Evolutionary conservation across 1,140 invertebrate species (phyloP), one percentile per base, ranked within the genome.

Genomic region (Cherax destructor): DNA sequence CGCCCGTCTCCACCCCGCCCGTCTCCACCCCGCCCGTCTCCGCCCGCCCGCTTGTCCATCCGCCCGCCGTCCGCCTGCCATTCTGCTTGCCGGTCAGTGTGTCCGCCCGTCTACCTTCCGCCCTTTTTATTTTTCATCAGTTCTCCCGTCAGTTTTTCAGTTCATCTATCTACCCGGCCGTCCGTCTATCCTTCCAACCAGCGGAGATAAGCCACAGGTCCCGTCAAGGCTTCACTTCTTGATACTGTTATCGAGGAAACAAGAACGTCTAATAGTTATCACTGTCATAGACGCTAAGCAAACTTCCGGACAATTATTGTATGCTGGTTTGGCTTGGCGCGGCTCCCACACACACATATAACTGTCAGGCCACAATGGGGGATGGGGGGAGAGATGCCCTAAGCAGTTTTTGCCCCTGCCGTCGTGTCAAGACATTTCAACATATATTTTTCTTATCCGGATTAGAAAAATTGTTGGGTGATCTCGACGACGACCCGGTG

Each of bases 401-500:
- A 74, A 30, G 41, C 49, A 50, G 52, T 87, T 87, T 74, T 87
- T 87, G 56, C 85, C 50, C 76, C 4, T 24, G 18, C 52, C 56
- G 49, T 59, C 85, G 85, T 87, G 85, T 87, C 85, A 79, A 87
- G 69, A n/a, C 85, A 87, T 87, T 87, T 87, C 85, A 78, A 87
- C 85, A 87, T 76, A 87, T 87, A 87, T 87, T 87, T 87, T 87
- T 87, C 85, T 78, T 87, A 74, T 87, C 76, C 49, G 85, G 52
- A 76, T 87, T 87, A 79, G 76, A 87, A 50, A 87, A 87, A 87
- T 87, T 87, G 69, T 65, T 52, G 7, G 69, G 18, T 61, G 72
- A 65, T 69, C 21, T 72, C 30, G 47, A 13, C n/a, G 65, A 86
- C 47, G 50, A 47, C 13, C 72, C n/a, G 83, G 69, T 86, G 69